Evolutionary conservation across 2,113 vertebrate genomes (phyloP).

Genomic region (Percina caprodes): DNA sequence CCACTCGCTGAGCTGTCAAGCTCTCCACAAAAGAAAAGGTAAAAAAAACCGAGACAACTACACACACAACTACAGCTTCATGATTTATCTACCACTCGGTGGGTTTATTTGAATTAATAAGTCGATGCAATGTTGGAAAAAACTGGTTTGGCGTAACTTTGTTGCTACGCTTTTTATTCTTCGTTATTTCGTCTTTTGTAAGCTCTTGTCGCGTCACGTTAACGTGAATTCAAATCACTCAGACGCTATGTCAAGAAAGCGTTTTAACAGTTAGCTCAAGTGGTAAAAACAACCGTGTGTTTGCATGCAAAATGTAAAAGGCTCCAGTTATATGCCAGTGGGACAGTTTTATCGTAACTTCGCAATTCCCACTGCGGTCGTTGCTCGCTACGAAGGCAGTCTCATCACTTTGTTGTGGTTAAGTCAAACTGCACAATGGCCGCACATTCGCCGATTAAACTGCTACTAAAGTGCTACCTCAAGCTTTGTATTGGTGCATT

Average conservation of each 20-base stretch:
- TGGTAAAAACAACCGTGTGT: neutral
- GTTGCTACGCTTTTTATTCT: conserved; percentile 47
- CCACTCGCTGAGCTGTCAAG: conserved; percentile 85
- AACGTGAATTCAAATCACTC: conserved; percentile 69
- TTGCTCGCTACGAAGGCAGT: conserved; percentile 35
- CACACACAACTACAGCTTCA: neutral
- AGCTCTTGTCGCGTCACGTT: conserved; percentile 69
- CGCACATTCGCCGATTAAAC: conserved; percentile 16
- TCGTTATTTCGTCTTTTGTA: conserved; percentile 68
- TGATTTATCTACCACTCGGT: rapidly evolving
- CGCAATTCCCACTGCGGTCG: conserved; percentile 24
- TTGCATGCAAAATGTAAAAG: neutral
- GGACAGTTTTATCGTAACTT: conserved; percentile 29
- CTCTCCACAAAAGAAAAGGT: conserved; percentile 78
- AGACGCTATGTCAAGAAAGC: neutral
- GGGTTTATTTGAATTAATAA: neutral
- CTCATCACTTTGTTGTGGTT: conserved; percentile 78
- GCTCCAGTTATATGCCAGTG: rapidly evolving
- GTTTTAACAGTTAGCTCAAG: neutral
- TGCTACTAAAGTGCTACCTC: neutral
- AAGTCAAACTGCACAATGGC: conserved; percentile 70
- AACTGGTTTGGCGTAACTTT: conserved; percentile 50
- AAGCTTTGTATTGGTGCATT: neutral
- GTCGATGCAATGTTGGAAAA: conserved; percentile 1
- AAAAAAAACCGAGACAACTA: conserved; percentile 58